Evolutionary conservation across 2,888 invertebrate species (phyloP), one percentile per base, ranked within the genome.

Genomic region (Tribolium freemani): DNA sequence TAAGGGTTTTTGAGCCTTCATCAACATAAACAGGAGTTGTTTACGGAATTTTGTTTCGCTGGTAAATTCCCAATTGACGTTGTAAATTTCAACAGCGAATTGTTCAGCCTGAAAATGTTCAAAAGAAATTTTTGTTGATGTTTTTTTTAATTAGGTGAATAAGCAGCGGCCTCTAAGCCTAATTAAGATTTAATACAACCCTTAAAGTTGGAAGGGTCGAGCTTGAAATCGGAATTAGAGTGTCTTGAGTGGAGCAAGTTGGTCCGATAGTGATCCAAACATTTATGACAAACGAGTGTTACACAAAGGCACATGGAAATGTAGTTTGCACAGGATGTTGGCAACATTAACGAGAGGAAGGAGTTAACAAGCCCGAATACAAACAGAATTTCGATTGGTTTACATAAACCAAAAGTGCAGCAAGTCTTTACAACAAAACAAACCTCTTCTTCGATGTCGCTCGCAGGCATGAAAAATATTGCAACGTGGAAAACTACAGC

Each of bases 21-120:
- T 67, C 67, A 67, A 9, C 67, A 67, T 67, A 46, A 67, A 67
- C 57, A 57, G 46, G 3, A 67, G 16, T n/a, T 67, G 67, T 48
- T 48, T 21, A 13, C 48, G 56, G 26, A 67, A 56, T 57, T 57
- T 53, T 56, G 21, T 10, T 9, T 48, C 31, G n/a, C 20, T 16
- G 30, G 46, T 45, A 10, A n/a, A 45, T 26, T 67, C 48, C 67
- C 67, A 67, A n/a, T 67, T 48, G 11, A 30, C 31, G 48, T 67
- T 45, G 26, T 67, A 67, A 48, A 67, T 67, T 46, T 38, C 57
- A 30, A n/a, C 9, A 8, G 57, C 57, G 9, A 56, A 11, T 56
- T 67, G 16, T 16, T 56, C 67, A 8, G 57, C 67, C 67, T 67
- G 45, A 30, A 67, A 31, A 30, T 56, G 5, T 20, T 38, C 8